Evolutionary conservation across 2,888 invertebrate species (phyloP), one percentile per base, ranked within the genome.

Genomic region (Trachelus stipa): DNA sequence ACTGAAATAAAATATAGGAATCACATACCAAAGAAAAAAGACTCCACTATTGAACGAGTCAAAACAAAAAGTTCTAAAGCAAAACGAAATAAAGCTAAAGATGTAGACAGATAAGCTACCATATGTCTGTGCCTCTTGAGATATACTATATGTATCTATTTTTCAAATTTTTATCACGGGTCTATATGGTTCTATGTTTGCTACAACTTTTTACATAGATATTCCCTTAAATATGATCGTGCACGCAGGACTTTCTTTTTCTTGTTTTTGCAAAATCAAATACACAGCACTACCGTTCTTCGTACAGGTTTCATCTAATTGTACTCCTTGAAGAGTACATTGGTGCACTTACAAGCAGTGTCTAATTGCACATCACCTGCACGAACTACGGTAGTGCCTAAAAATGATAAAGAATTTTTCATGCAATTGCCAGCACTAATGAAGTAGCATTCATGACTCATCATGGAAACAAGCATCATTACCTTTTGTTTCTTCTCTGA

Each of bases 401-500:
- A 81, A 86, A 86, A 85, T 81, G 81, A 86, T 81, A 81, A 79
- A 81, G 81, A 81, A 74, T 82, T 84, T 79, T 82, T 84, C 84
- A 86, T 76, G 37, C 79, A 80, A 79, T 80, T 82, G 23, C 3
- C 3, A 56, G 56, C 11, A 23, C 79, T 76, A 74, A 78, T 79
- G 79, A 77, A 80, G 77, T 79, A 74, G 76, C 73, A 77, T 68
- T 76, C 23, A 34, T 56, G 56, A 56, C 9, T 56, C 23, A 56
- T 56, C 23, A 0, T 37, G 73, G 37, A 56, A 37, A 37, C 74
- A 34, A 68, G 56, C 9, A 33, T 79, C 81, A 83, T 85, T 85
- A 92, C 92, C 92, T 92, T 87, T 92, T 92, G 83, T 92, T 92
- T 85, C 92, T 89, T 82, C 92, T 89, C 79, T 91, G 90, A 56